Percentiles rank a stretch among this genome's conserved stretches.
These are phyloP conservation scores for Calephelis perditalis DNA, from an alignment of 2,888 invertebrate species.

Conservation along the genomic window DNA sequence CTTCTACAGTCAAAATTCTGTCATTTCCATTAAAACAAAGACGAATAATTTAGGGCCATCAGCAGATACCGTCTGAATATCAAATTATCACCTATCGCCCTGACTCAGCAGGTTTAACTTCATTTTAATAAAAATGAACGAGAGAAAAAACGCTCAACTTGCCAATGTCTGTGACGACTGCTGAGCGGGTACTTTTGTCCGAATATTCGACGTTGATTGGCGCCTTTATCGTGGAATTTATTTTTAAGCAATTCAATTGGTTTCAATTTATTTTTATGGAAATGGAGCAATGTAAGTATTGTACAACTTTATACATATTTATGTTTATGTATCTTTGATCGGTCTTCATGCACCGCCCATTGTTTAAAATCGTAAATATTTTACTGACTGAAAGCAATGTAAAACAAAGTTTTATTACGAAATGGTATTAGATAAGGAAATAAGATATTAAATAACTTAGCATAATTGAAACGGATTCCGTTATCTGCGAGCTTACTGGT, in stretches of 20 bases:
- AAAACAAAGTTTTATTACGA: no score
- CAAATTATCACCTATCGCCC: constrained; percentile 64
- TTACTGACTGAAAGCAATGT: no score
- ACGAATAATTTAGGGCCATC: constrained; percentile 5
- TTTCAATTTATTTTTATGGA: no score
- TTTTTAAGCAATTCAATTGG: not conserved
- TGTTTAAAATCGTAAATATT: no score
- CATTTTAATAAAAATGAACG: constrained; percentile 61
- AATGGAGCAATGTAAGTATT: no score
- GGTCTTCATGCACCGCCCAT: no score
- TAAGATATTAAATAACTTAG: no score
- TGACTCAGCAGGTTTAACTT: constrained; percentile 62
- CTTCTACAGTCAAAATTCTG: not conserved
- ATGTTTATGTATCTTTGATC: no score
- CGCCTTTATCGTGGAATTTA: constrained; percentile 22
- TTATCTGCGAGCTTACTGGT: no score
- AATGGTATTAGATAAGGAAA: no score
- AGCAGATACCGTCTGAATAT: constrained; percentile 44
- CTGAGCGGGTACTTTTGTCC: constrained; percentile 27
- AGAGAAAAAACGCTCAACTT: constrained; percentile 42
- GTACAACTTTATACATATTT: no score
- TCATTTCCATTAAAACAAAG: not conserved
- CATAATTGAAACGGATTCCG: no score
- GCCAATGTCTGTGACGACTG: constrained; percentile 42
- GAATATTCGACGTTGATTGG: constrained; percentile 31